Evolutionary conservation across 2,797 vertebrate genomes (phyloP).

Genomic region (Sus cebifrons): DNA sequence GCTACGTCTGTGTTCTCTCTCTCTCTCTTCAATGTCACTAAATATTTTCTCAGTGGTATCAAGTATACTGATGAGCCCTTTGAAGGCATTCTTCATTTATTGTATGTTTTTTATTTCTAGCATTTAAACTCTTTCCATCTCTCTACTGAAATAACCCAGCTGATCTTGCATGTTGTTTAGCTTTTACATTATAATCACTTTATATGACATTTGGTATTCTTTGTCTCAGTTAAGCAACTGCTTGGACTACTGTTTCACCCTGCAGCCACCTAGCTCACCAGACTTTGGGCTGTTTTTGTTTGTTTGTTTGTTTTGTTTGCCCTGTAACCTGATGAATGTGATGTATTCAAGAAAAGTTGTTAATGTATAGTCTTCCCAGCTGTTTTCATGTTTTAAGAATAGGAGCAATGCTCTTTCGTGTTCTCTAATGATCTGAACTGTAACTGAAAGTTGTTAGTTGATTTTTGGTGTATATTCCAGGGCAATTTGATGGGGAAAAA

Average conservation of each 20-base stretch:
- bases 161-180: neutral
- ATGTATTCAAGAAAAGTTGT: neutral
- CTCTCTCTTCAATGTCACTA: neutral
- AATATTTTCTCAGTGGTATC: neutral
- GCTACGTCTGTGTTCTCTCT: neutral
- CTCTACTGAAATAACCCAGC: neutral
- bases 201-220: neutral
- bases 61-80: neutral
- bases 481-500: neutral
- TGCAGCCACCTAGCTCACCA: neutral
- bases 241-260: neutral
- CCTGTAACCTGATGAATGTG: neutral
- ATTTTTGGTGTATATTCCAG: slow-evolving; percentile 43
- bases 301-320: neutral
- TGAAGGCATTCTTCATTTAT: neutral
- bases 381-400: neutral
- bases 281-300: neutral
- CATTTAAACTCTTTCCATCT: slow-evolving; percentile 7
- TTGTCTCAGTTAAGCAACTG: neutral
- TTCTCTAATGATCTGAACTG: neutral
- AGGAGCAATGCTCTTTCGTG: neutral
- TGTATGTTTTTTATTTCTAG: neutral
- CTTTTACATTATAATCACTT: neutral
- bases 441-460: neutral
- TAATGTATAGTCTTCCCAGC: neutral